Conservation (phyloP, 2,113 vertebrate genomes). For the Maccullochella peelii region DNA sequence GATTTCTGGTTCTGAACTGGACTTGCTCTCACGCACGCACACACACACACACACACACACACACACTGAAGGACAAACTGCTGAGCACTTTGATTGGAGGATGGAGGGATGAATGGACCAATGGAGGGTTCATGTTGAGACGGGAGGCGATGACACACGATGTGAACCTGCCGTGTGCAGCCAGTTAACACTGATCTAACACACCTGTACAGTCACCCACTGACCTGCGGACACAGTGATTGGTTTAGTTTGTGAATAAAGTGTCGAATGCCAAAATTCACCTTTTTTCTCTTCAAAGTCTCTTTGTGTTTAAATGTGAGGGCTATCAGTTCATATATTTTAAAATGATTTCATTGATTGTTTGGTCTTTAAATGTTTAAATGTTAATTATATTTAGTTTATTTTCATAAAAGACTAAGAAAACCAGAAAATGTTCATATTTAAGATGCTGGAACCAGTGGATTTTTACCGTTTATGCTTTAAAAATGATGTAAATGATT, state of each 20-base stretch:
- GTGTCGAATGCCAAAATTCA: slow-evolving; percentile 79
- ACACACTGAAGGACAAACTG: slow-evolving; percentile 62
- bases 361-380: neutral
- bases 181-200: slow-evolving; percentile 53
- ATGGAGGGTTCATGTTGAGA: slow-evolving; percentile 16
- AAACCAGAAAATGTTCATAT: neutral
- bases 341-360: neutral
- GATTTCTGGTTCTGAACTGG: slow-evolving; percentile 14
- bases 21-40: slow-evolving; percentile 11
- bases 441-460: neutral
- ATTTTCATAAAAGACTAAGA: neutral
- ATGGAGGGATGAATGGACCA: slow-evolving; percentile 32
- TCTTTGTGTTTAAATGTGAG: slow-evolving; percentile 7
- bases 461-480: neutral
- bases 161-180: slow-evolving; percentile 46
- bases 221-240: slow-evolving; percentile 73
- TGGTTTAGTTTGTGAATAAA: slow-evolving; percentile 87
- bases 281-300: neutral
- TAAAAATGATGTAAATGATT: neutral
- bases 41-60: slow-evolving; percentile 20
- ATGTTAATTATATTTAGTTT: neutral
- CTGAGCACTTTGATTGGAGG: slow-evolving; percentile 69
- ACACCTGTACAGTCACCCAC: slow-evolving; percentile 61
- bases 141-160: neutral
- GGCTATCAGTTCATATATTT: neutral